phyloP scores from a whole-genome alignment of 2,113 vertebrate genomes.

The Phylloscopus whistleri region DNA sequence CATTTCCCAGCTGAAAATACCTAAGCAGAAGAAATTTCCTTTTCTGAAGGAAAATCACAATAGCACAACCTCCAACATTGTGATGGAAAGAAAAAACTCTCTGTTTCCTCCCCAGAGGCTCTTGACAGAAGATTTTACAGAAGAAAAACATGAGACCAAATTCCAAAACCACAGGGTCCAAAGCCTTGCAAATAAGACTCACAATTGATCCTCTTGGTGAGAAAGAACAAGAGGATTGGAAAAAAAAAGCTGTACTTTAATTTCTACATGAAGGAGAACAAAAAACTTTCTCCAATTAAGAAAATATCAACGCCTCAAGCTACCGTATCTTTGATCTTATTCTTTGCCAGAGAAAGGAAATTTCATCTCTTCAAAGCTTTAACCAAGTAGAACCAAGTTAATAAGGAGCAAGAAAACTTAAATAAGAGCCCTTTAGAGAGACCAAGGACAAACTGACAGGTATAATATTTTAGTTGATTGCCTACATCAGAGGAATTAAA shows the following conservation, averaged over 20 bases:
- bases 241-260: neutral
- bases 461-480: constrained; percentile 34
- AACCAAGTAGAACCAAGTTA: constrained; percentile 43
- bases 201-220: neutral
- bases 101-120: neutral
- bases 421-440: constrained; percentile 16
- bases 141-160: neutral
- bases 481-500: constrained; percentile 22
- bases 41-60: neutral
- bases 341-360: constrained; percentile 47
- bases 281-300: constrained; percentile 49
- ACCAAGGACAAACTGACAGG: constrained; percentile 35
- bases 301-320: constrained; percentile 45
- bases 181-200: neutral
- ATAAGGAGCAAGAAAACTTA: constrained; percentile 19
- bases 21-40: neutral
- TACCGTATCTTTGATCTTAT: neutral
- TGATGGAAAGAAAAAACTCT: neutral
- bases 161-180: constrained; percentile 1
- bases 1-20: neutral
- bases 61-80: neutral
- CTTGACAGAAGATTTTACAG: neutral
- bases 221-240: neutral
- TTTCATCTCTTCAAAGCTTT: constrained; percentile 46
- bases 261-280: constrained; percentile 10